phyloP scores from a whole-genome alignment of 1,140 invertebrate species.

The Drosophila lacteicornis region DNA sequence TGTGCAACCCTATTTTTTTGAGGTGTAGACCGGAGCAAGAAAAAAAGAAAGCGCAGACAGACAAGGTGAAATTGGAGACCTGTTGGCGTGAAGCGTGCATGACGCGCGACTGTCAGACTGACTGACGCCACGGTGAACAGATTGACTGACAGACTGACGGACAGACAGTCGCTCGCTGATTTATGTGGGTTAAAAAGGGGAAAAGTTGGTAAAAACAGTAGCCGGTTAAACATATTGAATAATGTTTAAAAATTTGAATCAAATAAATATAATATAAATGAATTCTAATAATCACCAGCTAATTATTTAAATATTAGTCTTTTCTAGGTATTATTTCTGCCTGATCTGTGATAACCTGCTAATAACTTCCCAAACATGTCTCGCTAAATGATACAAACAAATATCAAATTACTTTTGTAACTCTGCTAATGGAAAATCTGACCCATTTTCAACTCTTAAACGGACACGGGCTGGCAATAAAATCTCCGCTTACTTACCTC shows the following conservation, averaged over 20 bases:
- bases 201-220: background rate
- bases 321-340: background rate
- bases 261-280: too few relatives aligned
- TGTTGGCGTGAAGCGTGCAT: conserved; percentile 66
- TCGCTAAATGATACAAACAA: background rate
- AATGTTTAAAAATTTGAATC: too few relatives aligned
- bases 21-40: background rate
- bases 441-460: conserved; percentile 17
- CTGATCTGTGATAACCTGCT: too few relatives aligned
- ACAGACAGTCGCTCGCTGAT: background rate
- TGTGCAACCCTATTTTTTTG: background rate
- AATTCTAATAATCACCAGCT: background rate
- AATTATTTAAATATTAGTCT: background rate
- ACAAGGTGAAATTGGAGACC: conserved; percentile 67
- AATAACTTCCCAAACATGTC: background rate
- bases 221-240: background rate
- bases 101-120: conserved; percentile 49
- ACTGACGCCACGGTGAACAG: conserved; percentile 1
- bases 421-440: conserved; percentile 9
- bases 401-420: conserved; percentile 3
- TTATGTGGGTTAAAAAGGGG: background rate
- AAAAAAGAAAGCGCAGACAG: conserved; percentile 21
- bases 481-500: conserved; percentile 11
- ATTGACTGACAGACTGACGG: conserved; percentile 8
- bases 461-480: conserved; percentile 10